A percentile compares a stretch with the other conserved stretches of the same genome.
These are phyloP conservation scores for Lasioglossum vierecki DNA, from an alignment of 2,888 invertebrate genomes.

Conservation along the genomic window DNA sequence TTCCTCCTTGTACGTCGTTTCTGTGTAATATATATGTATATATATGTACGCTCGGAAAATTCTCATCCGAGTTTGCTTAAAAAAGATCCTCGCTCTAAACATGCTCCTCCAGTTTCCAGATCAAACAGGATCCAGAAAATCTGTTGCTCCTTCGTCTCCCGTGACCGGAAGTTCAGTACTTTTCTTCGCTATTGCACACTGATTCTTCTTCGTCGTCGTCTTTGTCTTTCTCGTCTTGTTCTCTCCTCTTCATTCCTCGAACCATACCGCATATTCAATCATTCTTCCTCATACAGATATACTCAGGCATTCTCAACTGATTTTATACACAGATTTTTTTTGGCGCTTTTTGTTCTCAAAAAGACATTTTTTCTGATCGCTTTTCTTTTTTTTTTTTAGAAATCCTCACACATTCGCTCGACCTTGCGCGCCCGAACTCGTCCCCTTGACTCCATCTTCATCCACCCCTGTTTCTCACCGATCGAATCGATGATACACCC, in stretches of 20 bases:
- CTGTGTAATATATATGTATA: background rate
- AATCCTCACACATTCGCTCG: constrained; percentile 55
- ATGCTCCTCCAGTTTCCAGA: constrained; percentile 28
- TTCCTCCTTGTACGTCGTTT: constrained; percentile 31
- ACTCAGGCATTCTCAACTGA: constrained; percentile 31
- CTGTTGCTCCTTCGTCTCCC: constrained; percentile 25
- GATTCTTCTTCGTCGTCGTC: constrained; percentile 17
- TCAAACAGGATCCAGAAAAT: constrained; percentile 40
- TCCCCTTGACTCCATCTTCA: background rate
- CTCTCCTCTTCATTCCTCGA: constrained; percentile 14
- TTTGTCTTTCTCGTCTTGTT: background rate
- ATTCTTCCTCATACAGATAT: constrained; percentile 22
- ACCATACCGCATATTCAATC: background rate
- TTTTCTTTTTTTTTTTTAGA: constrained; percentile 61
- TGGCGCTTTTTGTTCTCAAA: constrained; percentile 74
- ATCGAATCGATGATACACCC: constrained; percentile 42
- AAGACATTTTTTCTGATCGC: constrained; percentile 75
- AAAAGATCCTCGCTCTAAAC: constrained; percentile 43
- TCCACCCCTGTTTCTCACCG: background rate
- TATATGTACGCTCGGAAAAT: constrained; percentile 2
- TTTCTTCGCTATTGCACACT: constrained; percentile 56
- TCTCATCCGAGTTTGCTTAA: constrained; percentile 18
- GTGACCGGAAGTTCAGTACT: constrained; percentile 13
- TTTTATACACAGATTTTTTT: constrained; percentile 68
- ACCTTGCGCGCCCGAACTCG: background rate